Evolutionary conservation across 2,888 invertebrate genomes (phyloP), one percentile per base, ranked within the genome.

Genomic region (Amphipoea lucens): DNA sequence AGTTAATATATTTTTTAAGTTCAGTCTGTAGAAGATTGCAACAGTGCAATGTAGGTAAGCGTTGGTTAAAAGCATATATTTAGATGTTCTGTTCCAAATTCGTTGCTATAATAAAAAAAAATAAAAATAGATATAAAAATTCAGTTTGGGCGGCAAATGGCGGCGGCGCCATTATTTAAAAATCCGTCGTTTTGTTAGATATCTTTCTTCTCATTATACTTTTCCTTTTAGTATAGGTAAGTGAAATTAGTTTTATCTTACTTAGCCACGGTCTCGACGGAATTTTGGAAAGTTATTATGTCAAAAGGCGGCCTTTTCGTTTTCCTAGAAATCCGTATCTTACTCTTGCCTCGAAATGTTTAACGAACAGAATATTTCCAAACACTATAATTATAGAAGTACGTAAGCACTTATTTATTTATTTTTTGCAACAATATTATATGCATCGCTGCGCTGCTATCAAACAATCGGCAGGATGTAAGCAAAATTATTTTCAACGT

Each of bases 381-480:
- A 40, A 48, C 17, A 36, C 20, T 54, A 36, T 45, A 45, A 45
- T 11, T 65, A 48, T 17, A 12, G 29, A 7, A 48, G 4, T 29
- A 29, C 6, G 9, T 29, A 51, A 23, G 17, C 20, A 42, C 20
- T 45, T 66, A 29, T 23, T 63, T 65, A 40, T 48, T 77, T 36
- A 57, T 69, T 36, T 40, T 69, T 77, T 7, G 42, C 63, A 69
- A 60, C 4, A 65, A 5, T 12, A 40, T 23, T 12, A 40, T 23
- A 51, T 68, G 51, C 73, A 79, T 48, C 20, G 17, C 29, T 79
- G 51, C 20, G 17, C 29, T 79, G 51, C 51, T 75, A 69, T 72
- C 71, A 65, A 51, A 57, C 54, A 76, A 82, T 81, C 67, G 5
- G n/a, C 77, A 74, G 82, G 86, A 84, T 82, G 74, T 65, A 40